These are phyloP conservation scores for Nannospalax galili DNA, from an alignment of 2,113 vertebrate genomes.

Conservation along the genomic window DNA sequence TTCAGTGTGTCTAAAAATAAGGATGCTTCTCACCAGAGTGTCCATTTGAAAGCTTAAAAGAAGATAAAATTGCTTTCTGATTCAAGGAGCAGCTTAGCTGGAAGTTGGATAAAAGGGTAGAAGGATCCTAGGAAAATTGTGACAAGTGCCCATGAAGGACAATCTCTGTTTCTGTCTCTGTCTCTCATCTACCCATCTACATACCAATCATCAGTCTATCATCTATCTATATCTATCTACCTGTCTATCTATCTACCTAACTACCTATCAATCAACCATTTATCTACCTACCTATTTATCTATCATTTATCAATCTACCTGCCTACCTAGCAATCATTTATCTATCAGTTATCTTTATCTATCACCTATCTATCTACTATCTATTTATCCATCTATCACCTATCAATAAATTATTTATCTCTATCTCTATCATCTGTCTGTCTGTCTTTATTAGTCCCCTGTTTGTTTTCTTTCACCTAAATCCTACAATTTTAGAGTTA, in stretches of 20 bases:
- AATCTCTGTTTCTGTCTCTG: background rate
- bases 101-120: background rate
- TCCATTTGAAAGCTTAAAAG: background rate
- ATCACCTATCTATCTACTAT: too few species aligned
- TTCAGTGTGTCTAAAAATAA: conserved; percentile 53
- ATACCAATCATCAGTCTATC: background rate
- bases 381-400: too few species aligned
- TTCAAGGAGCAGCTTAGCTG: background rate
- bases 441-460: background rate
- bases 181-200: background rate
- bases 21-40: background rate
- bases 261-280: too few species aligned
- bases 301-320: too few species aligned
- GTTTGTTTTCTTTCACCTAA: conserved; percentile 37
- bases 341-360: too few species aligned
- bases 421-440: too few species aligned
- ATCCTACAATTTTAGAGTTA: conserved; percentile 5
- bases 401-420: too few species aligned
- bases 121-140: background rate
- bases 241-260: too few species aligned
- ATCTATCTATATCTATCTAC: too few species aligned
- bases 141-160: rapidly evolving
- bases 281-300: too few species aligned
- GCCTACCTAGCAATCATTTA: too few species aligned
- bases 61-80: background rate